A percentile compares a stretch with the other conserved stretches of the same genome.
phyloP scores from a whole-genome alignment of 1,140 invertebrate genomes.

The Drosophila lacteicornis region DNA sequence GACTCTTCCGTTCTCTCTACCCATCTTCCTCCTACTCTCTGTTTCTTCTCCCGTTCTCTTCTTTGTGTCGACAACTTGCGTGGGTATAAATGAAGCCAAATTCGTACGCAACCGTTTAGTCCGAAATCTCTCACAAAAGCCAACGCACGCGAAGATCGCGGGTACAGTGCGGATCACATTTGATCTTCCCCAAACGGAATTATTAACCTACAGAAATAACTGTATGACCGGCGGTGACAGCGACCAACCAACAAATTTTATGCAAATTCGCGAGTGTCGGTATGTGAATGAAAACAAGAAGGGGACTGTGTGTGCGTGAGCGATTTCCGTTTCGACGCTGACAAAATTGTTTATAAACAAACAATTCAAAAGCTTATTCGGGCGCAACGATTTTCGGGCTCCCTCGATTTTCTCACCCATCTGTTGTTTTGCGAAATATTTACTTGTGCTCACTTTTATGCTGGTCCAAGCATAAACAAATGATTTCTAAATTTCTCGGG shows the following conservation, averaged over 20 bases:
- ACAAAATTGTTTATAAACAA: slow-evolving; percentile 63
- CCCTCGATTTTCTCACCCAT: slow-evolving; percentile 5
- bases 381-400: slow-evolving; percentile 16
- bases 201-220: slow-evolving; percentile 47
- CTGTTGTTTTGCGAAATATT: slow-evolving; percentile 35
- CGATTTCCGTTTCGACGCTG: slow-evolving; percentile 56
- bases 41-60: slow-evolving; percentile 9
- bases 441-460: slow-evolving; percentile 30
- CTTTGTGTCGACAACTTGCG: slow-evolving; percentile 48
- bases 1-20: slow-evolving; percentile 8
- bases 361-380: slow-evolving; percentile 30
- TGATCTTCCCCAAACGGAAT: slow-evolving; percentile 13
- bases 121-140: slow-evolving; percentile 61
- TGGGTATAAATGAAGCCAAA: slow-evolving; percentile 78
- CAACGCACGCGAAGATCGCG: slow-evolving; percentile 52
- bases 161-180: slow-evolving; percentile 5
- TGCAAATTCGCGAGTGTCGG: slow-evolving; percentile 46
- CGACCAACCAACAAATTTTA: slow-evolving; percentile 49
- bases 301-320: slow-evolving; percentile 21
- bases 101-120: slow-evolving; percentile 76
- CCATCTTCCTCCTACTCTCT: slow-evolving; percentile 7
- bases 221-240: slow-evolving; percentile 13
- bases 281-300: slow-evolving; percentile 20
- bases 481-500: slow-evolving; percentile 9
- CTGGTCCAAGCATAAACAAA: slow-evolving; percentile 17